Conservation (phyloP, 2,797 vertebrate genomes). For the Sebastes kiyomatsui region DNA sequence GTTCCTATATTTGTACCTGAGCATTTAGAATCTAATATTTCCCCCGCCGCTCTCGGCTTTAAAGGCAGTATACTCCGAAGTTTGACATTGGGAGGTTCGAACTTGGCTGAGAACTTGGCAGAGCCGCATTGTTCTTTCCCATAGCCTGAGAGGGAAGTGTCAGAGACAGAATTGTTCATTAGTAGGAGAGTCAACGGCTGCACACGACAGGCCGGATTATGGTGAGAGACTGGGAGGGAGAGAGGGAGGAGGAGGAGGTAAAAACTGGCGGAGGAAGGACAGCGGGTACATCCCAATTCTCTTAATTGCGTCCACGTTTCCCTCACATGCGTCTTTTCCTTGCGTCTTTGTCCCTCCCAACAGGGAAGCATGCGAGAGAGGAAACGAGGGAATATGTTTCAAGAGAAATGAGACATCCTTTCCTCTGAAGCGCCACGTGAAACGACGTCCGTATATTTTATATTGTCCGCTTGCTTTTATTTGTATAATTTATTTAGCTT, state of each 20-base stretch:
- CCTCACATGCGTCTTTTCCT: no score
- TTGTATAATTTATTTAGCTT: no score
- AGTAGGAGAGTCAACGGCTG: constrained; percentile 27
- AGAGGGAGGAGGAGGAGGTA: not conserved
- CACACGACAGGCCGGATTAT: constrained; percentile 29
- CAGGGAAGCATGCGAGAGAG: no score
- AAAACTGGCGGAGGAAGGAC: not conserved
- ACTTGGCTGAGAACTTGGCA: constrained; percentile 29
- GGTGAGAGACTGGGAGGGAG: not conserved
- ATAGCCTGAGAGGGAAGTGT: constrained; percentile 30
- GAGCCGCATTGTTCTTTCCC: constrained; percentile 30
- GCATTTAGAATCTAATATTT: constrained; percentile 39
- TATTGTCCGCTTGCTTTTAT: no score
- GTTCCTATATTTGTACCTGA: constrained; percentile 21
- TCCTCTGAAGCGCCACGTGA: no score
- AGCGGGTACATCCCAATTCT: not conserved
- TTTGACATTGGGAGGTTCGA: constrained; percentile 49
- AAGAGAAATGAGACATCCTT: no score
- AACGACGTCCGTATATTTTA: no score
- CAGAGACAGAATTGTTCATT: constrained; percentile 41
- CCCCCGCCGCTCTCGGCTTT: constrained; percentile 19
- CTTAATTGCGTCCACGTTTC: no score
- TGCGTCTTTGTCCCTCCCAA: no score
- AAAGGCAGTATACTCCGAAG: constrained; percentile 21
- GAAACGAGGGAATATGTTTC: no score